A percentile compares a stretch with the other conserved stretches of the same genome.
These are phyloP conservation scores for Megalops cyprinoides DNA, from an alignment of 2,797 vertebrate species.

Conservation along the genomic window DNA sequence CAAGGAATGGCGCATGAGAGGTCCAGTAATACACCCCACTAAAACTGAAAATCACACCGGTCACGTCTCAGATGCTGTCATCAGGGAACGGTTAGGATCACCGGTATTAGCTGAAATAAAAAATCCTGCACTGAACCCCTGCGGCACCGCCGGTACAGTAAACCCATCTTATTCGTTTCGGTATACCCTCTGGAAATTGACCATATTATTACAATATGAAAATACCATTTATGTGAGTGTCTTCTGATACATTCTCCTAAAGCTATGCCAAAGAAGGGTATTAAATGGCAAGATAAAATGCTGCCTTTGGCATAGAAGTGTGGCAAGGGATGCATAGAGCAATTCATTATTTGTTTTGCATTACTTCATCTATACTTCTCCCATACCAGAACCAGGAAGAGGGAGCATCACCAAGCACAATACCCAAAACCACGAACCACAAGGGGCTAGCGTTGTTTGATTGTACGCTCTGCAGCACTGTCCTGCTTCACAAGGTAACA, in stretches of 20 bases:
- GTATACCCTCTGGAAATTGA: too few relatives aligned
- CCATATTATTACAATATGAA: too few relatives aligned
- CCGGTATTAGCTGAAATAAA: too few relatives aligned
- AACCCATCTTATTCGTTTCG: too few relatives aligned
- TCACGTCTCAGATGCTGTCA: not conserved
- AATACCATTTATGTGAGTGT: not conserved
- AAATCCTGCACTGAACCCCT: too few relatives aligned
- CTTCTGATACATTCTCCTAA: not conserved
- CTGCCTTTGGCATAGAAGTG: not conserved
- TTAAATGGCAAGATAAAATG: not conserved
- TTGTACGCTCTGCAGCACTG: not conserved
- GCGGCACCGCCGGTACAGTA: too few relatives aligned
- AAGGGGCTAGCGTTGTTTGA: not conserved
- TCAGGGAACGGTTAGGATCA: not conserved
- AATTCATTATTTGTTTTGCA: not conserved
- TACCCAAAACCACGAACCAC: not conserved
- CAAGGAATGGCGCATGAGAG: too few relatives aligned
- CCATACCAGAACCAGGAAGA: not conserved
- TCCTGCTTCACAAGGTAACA: not conserved
- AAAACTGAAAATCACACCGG: not conserved
- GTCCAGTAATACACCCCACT: too few relatives aligned
- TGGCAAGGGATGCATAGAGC: not conserved
- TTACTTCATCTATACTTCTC: not conserved
- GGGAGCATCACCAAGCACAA: not conserved
- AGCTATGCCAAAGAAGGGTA: not conserved